Evolutionary conservation across 1,140 invertebrate genomes (phyloP), one percentile per base, ranked within the genome.

Genomic region (Drosophila burlai): DNA sequence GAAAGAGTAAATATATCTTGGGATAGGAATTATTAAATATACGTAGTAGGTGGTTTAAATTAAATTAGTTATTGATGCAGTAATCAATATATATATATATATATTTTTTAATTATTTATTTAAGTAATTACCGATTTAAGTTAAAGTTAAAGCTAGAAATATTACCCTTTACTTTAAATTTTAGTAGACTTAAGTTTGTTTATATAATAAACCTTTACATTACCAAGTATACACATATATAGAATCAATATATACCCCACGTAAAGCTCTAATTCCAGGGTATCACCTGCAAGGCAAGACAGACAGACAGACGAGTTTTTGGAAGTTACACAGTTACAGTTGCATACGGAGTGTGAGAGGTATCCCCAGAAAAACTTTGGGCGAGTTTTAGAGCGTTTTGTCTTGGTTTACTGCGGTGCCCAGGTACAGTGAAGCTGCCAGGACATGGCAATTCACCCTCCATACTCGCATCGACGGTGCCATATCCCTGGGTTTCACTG

Each of bases 301-400:
- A 46, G 42, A 46, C 40, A 11, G 0, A 47, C 50, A 67, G 60
- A 68, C 72, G 71, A 63, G 62, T 57, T 57, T 57, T 40, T 57
- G 36, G 18, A 79, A 78, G 66, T 79, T 79, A 45, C 71, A 66
- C 69, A 73, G 69, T 73, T 73, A 74, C 68, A 74, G 61, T 78
- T 86, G 75, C 66, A 79, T 63, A 54, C 24, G 7, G 21, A 46
- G 24, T 10, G 31, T 4, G 47, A n/a, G 2, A 10, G 9, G 15
- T 16, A 6, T 13, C 31, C 55, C 42, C 45, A 34, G 49, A 62
- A 67, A 73, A 80, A 57, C 69, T 87, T 73, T 26, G 34, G 52
- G 50, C 67, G 64, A 73, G 71, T 81, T 83, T 63, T 65, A 65
- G 61, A 67, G 40, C 67, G 50, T 83, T 83, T 73, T 73, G 76